These are phyloP conservation scores for Chelonoidis abingdonii DNA, from an alignment of 2,113 vertebrate genomes.

Conservation along the genomic window DNA sequence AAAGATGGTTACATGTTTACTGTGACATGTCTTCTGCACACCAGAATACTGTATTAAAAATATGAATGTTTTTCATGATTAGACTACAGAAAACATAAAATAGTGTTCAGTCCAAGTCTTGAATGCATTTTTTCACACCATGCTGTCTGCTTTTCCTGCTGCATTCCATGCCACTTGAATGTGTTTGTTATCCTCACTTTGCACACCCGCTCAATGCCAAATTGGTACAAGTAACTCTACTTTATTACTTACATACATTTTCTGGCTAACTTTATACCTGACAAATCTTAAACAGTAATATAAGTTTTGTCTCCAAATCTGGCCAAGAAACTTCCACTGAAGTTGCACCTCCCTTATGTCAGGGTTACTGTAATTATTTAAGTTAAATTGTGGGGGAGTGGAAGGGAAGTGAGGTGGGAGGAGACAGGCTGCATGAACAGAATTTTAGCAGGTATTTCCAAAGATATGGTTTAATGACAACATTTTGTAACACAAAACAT, in stretches of 20 bases:
- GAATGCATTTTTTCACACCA: background rate
- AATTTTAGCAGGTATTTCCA: background rate
- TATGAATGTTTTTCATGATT: conserved; percentile 22
- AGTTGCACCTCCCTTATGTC: background rate
- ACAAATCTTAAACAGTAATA: background rate
- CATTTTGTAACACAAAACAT: background rate
- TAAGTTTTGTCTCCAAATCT: background rate
- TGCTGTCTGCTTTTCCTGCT: background rate
- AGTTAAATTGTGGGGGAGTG: background rate
- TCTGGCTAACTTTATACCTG: background rate
- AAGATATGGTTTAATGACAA: background rate
- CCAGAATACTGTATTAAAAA: background rate
- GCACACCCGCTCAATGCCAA: background rate
- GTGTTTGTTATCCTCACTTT: background rate
- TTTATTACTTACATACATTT: conserved; percentile 3
- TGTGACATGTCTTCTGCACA: background rate
- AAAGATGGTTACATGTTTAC: background rate
- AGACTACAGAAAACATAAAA: background rate
- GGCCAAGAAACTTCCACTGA: background rate
- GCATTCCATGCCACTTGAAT: background rate
- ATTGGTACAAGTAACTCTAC: background rate
- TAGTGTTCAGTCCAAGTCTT: background rate
- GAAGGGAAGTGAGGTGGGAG: background rate
- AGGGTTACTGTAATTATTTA: background rate
- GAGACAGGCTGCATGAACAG: background rate